Evolutionary conservation across 2,113 vertebrate species (phyloP), one percentile per base, ranked within the genome.

Genomic region (Tachuris rubrigastra): DNA sequence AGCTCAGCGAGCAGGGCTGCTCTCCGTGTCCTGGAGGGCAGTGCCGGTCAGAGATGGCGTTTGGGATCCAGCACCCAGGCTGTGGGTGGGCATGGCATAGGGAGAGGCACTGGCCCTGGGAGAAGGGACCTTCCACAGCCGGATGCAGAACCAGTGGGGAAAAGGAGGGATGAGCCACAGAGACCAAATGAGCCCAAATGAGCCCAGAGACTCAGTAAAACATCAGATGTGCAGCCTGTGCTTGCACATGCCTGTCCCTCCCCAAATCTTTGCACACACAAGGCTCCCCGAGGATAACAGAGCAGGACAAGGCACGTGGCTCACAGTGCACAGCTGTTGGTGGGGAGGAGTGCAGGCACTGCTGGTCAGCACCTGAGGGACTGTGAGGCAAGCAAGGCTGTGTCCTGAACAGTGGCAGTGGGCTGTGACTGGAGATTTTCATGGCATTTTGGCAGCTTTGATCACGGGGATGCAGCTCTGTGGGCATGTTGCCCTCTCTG

Each of bases 41-140:
- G 68, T 9, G 33, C 42, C 0, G 0, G 20, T 21, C 5, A 1
- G 46, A 46, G 81, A 49, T 8, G 30, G 69, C 17, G 0, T 17
- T 46, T 31, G 46, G 60, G 73, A 37, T 50, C 68, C 1, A 3
- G 73, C 55, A 66, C 22, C 11, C 1, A 1, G 72, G 55, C 49
- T 90, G 18, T 1, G 0, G 27, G 33, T 5, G 56, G 28, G 56
- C 39, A 49, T 2, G 2, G 52, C 2, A 3, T 0, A 2, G 39
- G 37, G 74, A 2, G 4, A n/a, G 33, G 27, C 41, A 52, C 71
- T 66, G 67, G 22, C 10, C 6, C 20, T 22, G 6, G 5, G 44
- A 37, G n/a, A 56, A 69, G 16, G 41, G n/a, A 69, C 63, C 37
- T 50, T 10, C 21, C 0, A 0, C 75, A 63, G 42, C 33, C 37